Percentiles rank a stretch among this genome's conserved stretches.
Evolutionary conservation across 1,140 invertebrate genomes (phyloP).

Genomic region (Myzus persicae): DNA sequence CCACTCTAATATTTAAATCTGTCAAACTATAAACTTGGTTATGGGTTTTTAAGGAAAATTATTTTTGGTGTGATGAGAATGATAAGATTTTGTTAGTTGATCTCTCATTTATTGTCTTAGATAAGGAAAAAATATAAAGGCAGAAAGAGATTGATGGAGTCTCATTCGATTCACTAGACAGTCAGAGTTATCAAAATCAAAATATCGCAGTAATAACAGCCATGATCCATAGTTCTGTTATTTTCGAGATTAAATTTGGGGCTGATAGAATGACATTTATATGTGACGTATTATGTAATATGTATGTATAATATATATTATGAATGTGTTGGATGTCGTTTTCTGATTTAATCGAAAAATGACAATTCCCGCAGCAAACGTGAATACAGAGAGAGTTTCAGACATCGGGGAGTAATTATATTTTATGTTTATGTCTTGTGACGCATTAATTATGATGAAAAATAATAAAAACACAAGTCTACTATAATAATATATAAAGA

Average conservation of each 20-base stretch:
- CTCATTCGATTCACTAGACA: conserved; percentile 38
- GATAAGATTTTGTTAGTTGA: neutral
- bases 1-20: neutral
- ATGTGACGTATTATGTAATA: no score
- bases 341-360: neutral
- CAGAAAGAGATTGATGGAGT: neutral
- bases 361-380: neutral
- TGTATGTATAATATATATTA: neutral
- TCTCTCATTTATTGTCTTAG: neutral
- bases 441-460: neutral
- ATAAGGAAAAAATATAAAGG: neutral
- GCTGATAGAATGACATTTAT: conserved; percentile 19
- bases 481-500: neutral
- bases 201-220: neutral
- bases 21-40: neutral
- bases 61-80: neutral
- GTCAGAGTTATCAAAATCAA: neutral
- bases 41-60: neutral
- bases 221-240: neutral
- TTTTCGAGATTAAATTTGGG: neutral
- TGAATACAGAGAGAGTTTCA: neutral
- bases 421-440: neutral
- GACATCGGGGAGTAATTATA: neutral
- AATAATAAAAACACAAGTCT: neutral
- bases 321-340: neutral